Percentiles rank a stretch among this genome's conserved stretches.
Conservation (phyloP, 2,888 invertebrate genomes). For the Chrysolina americana region DNA sequence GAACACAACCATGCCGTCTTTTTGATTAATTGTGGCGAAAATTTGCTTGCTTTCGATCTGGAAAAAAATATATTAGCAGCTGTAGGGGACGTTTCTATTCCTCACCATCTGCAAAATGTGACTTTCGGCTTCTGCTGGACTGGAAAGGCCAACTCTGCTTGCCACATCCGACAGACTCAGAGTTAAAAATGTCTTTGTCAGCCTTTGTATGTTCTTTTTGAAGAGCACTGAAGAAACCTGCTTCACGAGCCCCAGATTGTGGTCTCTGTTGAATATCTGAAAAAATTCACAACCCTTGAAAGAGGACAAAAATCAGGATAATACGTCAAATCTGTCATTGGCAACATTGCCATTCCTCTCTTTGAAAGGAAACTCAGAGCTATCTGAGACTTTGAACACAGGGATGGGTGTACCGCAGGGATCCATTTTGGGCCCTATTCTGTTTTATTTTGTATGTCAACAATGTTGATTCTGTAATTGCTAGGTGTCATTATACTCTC, state of each 20-base stretch:
- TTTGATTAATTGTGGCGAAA: constrained; percentile 96
- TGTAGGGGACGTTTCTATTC: constrained; percentile 27
- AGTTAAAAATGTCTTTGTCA: constrained; percentile 95
- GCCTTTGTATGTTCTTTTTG: constrained; percentile 96
- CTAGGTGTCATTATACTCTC: too few species aligned
- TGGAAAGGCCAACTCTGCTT: constrained; percentile 87
- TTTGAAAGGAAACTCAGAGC: too few species aligned
- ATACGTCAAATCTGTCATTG: too few species aligned
- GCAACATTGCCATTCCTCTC: too few species aligned
- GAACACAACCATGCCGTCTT: constrained; percentile 98
- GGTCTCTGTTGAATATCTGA: constrained; percentile 80
- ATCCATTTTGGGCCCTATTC: too few species aligned
- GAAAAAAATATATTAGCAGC: constrained; percentile 32
- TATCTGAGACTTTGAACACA: too few species aligned
- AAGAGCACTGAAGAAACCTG: constrained; percentile 92
- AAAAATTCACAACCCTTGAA: not conserved
- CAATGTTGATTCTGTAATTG: too few species aligned
- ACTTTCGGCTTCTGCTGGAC: constrained; percentile 91
- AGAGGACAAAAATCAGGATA: too few species aligned
- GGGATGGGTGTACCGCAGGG: too few species aligned
- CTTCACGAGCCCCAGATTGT: constrained; percentile 84
- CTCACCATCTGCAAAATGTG: constrained; percentile 95
- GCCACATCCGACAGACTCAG: constrained; percentile 91
- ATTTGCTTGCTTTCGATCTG: constrained; percentile 98
- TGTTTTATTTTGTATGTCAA: too few species aligned